A percentile compares a stretch with the other conserved stretches of the same genome.
Conservation (phyloP, 2,113 vertebrate genomes). For the Macrotis lagotis region DNA sequence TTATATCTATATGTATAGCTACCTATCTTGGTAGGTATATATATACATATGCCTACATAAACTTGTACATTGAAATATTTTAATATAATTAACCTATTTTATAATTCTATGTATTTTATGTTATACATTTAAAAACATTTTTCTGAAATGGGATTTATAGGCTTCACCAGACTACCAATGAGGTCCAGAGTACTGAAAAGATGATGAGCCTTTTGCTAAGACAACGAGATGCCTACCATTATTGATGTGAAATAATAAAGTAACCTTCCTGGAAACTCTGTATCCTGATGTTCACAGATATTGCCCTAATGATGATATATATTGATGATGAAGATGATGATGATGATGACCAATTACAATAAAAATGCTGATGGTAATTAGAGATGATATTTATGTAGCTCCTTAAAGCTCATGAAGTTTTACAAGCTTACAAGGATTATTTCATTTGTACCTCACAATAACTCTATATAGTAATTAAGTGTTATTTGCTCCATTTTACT, state of each 20-base stretch:
- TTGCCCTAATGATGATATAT: not conserved
- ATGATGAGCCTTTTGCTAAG: not conserved
- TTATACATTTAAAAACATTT: not conserved
- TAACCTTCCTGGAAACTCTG: not conserved
- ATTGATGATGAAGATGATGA: not conserved
- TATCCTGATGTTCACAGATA: not conserved
- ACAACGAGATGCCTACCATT: not conserved
- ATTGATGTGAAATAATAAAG: not conserved
- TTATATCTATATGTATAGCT: not conserved
- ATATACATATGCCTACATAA: not conserved
- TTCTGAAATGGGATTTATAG: not conserved
- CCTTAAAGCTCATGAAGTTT: not conserved
- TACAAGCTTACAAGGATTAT: not conserved
- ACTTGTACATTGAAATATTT: not conserved
- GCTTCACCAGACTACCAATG: not conserved
- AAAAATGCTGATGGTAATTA: not conserved
- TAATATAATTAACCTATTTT: not conserved
- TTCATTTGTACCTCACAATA: not conserved
- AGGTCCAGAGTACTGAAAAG: not conserved
- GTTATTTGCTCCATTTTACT: not conserved
- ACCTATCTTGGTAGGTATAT: not conserved
- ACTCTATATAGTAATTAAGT: not conserved
- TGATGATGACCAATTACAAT: not conserved
- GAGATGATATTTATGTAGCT: not conserved
- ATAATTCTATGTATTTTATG: not conserved